A percentile compares a stretch with the other conserved stretches of the same genome.
Evolutionary conservation across 2,888 invertebrate species (phyloP).

Genomic region (Pachymerium ferrugineum): DNA sequence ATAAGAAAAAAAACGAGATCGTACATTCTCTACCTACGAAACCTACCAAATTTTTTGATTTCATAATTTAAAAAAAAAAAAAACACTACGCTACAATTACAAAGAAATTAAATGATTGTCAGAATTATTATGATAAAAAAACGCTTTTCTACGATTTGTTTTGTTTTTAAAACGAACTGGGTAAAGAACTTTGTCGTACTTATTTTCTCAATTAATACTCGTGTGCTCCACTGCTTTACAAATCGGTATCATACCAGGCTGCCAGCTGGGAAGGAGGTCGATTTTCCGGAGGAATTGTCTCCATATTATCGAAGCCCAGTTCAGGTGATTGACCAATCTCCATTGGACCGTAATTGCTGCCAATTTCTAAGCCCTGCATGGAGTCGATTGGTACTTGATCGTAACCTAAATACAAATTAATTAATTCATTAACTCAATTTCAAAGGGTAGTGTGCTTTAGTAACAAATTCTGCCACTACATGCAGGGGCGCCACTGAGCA

Average conservation of each 20-base stretch:
- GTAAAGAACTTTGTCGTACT: too few relatives aligned
- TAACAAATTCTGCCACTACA: too few relatives aligned
- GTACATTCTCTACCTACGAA: neutral
- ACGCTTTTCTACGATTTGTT: neutral
- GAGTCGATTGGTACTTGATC: conserved; percentile 96
- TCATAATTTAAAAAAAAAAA: neutral
- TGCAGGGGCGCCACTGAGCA: too few relatives aligned
- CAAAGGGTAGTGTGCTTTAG: too few relatives aligned
- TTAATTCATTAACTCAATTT: too few relatives aligned
- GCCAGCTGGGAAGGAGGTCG: conserved; percentile 67
- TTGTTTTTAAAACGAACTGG: too few relatives aligned
- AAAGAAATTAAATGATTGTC: neutral
- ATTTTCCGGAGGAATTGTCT: conserved; percentile 61
- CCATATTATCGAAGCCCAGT: conserved; percentile 66
- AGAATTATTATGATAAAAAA: neutral
- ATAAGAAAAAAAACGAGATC: neutral
- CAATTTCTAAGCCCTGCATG: conserved; percentile 90
- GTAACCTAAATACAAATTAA: conserved; percentile 62
- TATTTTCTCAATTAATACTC: too few relatives aligned
- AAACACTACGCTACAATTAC: neutral
- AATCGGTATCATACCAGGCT: conserved; percentile 96
- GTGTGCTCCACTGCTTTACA: conserved; percentile 55
- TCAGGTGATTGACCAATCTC: conserved; percentile 63
- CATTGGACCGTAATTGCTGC: conserved; percentile 69
- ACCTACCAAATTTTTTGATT: neutral